A percentile compares a stretch with the other conserved stretches of the same genome.
Conservation (phyloP, 2,797 vertebrate species). For the Darevskia mixta region DNA sequence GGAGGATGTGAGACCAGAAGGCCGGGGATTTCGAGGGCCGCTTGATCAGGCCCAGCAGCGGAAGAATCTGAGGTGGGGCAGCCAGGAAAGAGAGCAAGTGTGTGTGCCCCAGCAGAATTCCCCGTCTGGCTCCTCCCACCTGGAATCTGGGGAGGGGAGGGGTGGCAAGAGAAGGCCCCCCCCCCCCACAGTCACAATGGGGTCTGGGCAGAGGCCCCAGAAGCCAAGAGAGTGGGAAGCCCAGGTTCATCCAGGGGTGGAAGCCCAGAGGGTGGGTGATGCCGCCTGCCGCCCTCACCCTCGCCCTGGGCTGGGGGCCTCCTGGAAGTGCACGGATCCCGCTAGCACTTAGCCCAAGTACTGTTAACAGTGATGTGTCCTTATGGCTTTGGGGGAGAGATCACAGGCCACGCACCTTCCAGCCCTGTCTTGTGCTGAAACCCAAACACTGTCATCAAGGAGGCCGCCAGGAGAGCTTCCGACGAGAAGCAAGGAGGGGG, state of each 20-base stretch:
- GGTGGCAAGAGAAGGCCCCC: neutral
- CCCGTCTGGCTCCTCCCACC: too few relatives aligned
- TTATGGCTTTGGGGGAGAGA: neutral
- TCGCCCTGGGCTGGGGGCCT: neutral
- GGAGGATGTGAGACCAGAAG: neutral
- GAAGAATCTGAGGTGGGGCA: too few relatives aligned
- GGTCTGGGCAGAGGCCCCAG: too few relatives aligned
- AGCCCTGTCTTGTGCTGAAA: rapidly evolving
- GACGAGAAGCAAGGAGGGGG: neutral
- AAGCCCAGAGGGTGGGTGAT: neutral
- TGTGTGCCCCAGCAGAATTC: too few relatives aligned
- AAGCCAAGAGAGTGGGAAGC: neutral
- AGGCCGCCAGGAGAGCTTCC: neutral
- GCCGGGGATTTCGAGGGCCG: neutral
- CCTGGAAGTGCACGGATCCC: neutral
- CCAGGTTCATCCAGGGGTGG: neutral
- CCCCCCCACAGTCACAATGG: too few relatives aligned
- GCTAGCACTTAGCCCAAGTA: neutral
- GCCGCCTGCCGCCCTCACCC: neutral
- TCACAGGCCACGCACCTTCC: neutral
- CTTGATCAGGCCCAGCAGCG: neutral
- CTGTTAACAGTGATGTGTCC: rapidly evolving
- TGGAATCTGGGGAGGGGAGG: neutral
- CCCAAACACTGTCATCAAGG: neutral
- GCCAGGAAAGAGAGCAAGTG: too few relatives aligned